phyloP scores from a whole-genome alignment of 2,797 vertebrate species.

The Neoniphon sammara region DNA sequence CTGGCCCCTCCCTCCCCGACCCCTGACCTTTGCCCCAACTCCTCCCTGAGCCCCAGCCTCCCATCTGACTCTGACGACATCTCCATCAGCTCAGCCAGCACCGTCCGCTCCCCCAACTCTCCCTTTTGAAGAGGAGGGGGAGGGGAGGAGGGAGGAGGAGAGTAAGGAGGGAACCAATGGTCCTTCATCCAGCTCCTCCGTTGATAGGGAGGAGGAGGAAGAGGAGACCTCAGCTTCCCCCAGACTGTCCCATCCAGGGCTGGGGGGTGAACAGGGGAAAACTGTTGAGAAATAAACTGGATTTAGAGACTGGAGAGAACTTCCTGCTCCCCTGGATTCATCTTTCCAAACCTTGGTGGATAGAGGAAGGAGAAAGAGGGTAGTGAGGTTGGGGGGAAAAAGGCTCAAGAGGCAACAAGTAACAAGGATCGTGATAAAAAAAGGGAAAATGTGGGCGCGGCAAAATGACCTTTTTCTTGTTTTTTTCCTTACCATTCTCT shows the following conservation, averaged over 20 bases:
- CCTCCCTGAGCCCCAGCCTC: slow-evolving; percentile 60
- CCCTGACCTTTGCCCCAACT: slow-evolving; percentile 60
- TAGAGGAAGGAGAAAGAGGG: neutral
- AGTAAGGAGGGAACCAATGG: slow-evolving; percentile 16
- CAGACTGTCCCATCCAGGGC: slow-evolving; percentile 24
- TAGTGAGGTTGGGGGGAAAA: slow-evolving; percentile 35
- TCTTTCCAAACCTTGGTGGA: slow-evolving; percentile 54
- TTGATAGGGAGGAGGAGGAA: slow-evolving; percentile 57
- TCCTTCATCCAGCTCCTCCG: slow-evolving; percentile 64
- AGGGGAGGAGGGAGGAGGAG: slow-evolving; percentile 29
- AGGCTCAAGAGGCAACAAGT: slow-evolving; percentile 48
- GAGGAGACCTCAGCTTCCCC: slow-evolving; percentile 40
- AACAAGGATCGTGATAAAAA: slow-evolving; percentile 9
- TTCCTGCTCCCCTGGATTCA: slow-evolving; percentile 47
- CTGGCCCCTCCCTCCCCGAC: slow-evolving; percentile 87
- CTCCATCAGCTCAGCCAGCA: slow-evolving; percentile 91
- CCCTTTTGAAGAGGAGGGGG: slow-evolving; percentile 83
- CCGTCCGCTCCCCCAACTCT: slow-evolving; percentile 89
- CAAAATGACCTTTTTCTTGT: slow-evolving; percentile 53
- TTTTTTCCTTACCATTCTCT: slow-evolving; percentile 63
- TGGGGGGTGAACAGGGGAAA: slow-evolving; percentile 31
- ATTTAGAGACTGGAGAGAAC: slow-evolving; percentile 11
- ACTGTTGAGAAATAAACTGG: slow-evolving; percentile 16
- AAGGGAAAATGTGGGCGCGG: slow-evolving; percentile 21
- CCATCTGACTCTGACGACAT: slow-evolving; percentile 79